A percentile compares a stretch with the other conserved stretches of the same genome.
These are phyloP conservation scores for Itoplectis maculator DNA, from an alignment of 2,888 invertebrate genomes.

Conservation along the genomic window DNA sequence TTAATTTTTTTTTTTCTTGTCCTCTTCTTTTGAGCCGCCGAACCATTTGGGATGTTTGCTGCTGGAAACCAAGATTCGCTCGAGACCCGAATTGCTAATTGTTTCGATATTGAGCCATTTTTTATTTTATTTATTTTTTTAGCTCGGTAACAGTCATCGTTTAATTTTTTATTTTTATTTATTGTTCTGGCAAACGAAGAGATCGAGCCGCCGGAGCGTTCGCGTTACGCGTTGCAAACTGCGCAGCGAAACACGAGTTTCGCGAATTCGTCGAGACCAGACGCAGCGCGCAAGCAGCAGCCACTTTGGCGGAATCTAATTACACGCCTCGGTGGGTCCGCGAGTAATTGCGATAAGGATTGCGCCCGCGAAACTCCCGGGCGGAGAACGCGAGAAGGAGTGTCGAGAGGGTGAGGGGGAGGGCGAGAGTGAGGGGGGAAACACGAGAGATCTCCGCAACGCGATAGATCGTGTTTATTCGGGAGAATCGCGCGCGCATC, in stretches of 20 bases:
- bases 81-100: constrained; percentile 41
- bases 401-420: not conserved
- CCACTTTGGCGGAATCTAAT: constrained; percentile 60
- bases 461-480: constrained; percentile 27
- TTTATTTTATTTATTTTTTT: not conserved
- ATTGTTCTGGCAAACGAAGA: too few species aligned
- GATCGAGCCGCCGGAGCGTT: not conserved
- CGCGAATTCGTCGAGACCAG: constrained; percentile 20
- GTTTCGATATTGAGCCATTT: constrained; percentile 10
- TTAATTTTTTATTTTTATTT: not conserved
- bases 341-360: constrained; percentile 48
- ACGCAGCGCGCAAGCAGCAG: constrained; percentile 16
- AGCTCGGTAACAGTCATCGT: not conserved
- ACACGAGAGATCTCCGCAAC: not conserved
- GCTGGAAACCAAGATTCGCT: constrained; percentile 63
- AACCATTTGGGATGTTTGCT: too few species aligned
- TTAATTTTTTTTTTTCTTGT: too few species aligned
- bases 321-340: constrained; percentile 53
- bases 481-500: constrained; percentile 27
- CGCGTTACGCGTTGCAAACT: not conserved
- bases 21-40: too few species aligned
- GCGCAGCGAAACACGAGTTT: not conserved
- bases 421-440: not conserved
- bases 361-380: not conserved
- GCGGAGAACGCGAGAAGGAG: not conserved